Conservation (phyloP, 2,797 vertebrate species). For the Malurus leucopterus region DNA sequence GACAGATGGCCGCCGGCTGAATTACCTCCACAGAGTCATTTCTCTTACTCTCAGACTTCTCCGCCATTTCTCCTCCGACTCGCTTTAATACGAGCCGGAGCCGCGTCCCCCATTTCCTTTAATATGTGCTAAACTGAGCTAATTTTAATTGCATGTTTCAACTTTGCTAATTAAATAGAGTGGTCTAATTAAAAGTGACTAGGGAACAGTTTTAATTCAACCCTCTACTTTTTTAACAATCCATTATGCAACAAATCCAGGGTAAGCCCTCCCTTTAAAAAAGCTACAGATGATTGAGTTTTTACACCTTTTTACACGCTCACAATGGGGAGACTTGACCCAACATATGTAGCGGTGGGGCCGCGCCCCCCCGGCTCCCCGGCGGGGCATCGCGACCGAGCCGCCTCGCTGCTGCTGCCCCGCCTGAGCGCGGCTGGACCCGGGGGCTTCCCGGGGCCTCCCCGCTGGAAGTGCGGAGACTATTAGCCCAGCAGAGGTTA, state of each 20-base stretch:
- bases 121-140: constrained; percentile 68
- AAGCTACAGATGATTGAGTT: constrained; percentile 82
- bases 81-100: background rate
- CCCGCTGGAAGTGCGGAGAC: constrained; percentile 74
- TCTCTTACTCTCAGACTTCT: background rate
- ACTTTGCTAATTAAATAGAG: constrained; percentile 87
- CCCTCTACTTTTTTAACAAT: constrained; percentile 79
- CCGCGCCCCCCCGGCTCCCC: constrained; percentile 76
- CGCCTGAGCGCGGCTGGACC: constrained; percentile 74
- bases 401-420: constrained; percentile 73
- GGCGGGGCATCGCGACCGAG: constrained; percentile 71
- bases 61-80: constrained; percentile 36
- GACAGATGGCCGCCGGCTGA: constrained; percentile 1
- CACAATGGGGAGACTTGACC: constrained; percentile 89
- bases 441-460: constrained; percentile 73
- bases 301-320: constrained; percentile 84
- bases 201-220: constrained; percentile 84
- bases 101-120: constrained; percentile 31
- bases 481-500: constrained; percentile 79
- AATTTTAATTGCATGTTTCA: constrained; percentile 76
- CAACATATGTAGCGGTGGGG: constrained; percentile 90
- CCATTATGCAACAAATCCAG: constrained; percentile 80
- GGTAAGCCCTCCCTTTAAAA: constrained; percentile 76
- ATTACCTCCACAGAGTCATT: background rate
- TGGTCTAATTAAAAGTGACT: constrained; percentile 86